phyloP scores from a whole-genome alignment of 2,888 invertebrate species.

The Eristalinus aeneus region DNA sequence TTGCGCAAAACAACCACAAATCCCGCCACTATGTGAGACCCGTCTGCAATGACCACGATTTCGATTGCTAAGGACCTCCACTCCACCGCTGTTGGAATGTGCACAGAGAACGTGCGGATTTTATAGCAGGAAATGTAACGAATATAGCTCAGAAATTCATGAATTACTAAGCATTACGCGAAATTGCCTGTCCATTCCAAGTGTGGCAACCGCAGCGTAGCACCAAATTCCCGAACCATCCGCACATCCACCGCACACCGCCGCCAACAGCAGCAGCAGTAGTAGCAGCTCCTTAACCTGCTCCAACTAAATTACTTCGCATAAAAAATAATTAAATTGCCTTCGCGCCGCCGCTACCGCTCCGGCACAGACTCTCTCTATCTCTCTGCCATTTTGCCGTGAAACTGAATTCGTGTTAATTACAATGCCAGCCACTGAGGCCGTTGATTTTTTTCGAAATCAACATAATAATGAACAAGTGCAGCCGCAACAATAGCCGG shows the following conservation, averaged over 20 bases:
- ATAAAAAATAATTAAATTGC: constrained; percentile 66
- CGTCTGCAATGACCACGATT: neutral
- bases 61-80: neutral
- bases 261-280: neutral
- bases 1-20: neutral
- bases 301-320: constrained; percentile 57
- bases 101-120: neutral
- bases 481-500: constrained; percentile 65
- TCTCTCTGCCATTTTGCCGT: constrained; percentile 1
- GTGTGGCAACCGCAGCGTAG: neutral
- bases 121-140: neutral
- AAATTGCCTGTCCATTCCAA: constrained; percentile 34
- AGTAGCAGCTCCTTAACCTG: constrained; percentile 13
- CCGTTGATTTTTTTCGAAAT: constrained; percentile 67
- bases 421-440: constrained; percentile 54
- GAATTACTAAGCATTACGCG: constrained; percentile 20
- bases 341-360: neutral
- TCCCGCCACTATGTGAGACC: neutral
- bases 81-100: neutral
- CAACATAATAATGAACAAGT: constrained; percentile 69
- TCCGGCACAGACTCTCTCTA: neutral
- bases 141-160: constrained; percentile 2
- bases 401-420: constrained; percentile 64
- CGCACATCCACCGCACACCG: neutral
- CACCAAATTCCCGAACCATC: neutral